Evolutionary conservation across 2,113 vertebrate genomes (phyloP), one percentile per base, ranked within the genome.

Genomic region (Mormyrus lacerda): DNA sequence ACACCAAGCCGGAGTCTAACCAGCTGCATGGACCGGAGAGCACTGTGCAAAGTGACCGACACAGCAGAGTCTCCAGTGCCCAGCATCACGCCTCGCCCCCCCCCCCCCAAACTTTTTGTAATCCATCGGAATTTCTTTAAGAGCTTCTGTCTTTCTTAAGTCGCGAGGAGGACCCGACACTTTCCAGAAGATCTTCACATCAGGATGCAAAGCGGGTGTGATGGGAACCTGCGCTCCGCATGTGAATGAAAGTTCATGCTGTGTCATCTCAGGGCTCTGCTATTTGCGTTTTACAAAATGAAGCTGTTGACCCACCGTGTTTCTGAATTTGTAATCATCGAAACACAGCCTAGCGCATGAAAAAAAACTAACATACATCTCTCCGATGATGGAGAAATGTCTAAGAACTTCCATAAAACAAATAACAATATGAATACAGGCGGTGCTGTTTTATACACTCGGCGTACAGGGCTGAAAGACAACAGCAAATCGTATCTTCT

Each of bases 201-300:
- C 27, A 53, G 85, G 85, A 87, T 87, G 85, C 85, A 87, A 55
- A 87, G 27, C 48, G 50, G 85, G 5, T 13, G 47, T 21, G 8
- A 84, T 5, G 21, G 21, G 19, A 42, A 84, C 82, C 82, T 44
- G 19, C 44, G 39, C 82, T 44, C 44, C 35, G 42, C 82, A 84
- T 84, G 82, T 84, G 82, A 84, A 84, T 84, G 42, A 47, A 84
- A 84, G 82, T 84, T 84, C 44, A 47, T 84, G 82, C 82, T 84
- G 82, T 84, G 82, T 84, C 82, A 84, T 84, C 82, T 84, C 19
- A 19, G n/a, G 73, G 73, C 73, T 79, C 73, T 79, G 17, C 73
- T 79, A 35, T 42, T 39, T 21, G 82, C 44, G 9, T 47, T 45
- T 84, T 24, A 24, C 1, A 84, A 47, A 84, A 21, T 84, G 6